A percentile compares a stretch with the other conserved stretches of the same genome.
phyloP scores from a whole-genome alignment of 2,888 invertebrate genomes.

The Laothoe populi region DNA sequence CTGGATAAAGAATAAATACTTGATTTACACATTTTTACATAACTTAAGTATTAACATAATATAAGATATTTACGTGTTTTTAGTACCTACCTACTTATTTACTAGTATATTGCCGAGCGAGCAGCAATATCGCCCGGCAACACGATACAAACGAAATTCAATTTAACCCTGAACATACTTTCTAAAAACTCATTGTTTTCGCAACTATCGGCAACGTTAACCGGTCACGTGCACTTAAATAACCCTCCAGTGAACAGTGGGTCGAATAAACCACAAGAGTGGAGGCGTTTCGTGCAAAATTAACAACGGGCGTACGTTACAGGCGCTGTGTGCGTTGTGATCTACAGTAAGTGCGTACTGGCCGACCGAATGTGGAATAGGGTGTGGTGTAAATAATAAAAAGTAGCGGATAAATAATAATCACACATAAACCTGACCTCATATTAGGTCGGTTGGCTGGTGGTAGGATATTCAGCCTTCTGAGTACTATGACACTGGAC shows the following conservation, averaged over 20 bases:
- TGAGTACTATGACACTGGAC: too few species aligned
- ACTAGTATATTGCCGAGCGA: too few species aligned
- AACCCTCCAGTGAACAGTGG: conserved; percentile 25
- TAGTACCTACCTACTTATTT: too few species aligned
- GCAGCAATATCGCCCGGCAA: background rate
- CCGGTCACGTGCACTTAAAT: conserved; percentile 45
- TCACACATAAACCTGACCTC: too few species aligned
- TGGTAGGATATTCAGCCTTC: background rate
- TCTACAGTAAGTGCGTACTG: conserved; percentile 59
- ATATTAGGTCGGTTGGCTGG: background rate
- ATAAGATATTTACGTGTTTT: too few species aligned
- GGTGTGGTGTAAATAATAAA: background rate
- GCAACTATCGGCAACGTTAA: conserved; percentile 18
- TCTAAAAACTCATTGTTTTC: conserved; percentile 22
- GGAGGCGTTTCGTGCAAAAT: conserved; percentile 65
- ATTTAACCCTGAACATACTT: background rate
- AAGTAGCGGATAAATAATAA: background rate
- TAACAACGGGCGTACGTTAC: conserved; percentile 57
- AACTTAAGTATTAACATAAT: too few species aligned
- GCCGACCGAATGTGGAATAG: conserved; percentile 48
- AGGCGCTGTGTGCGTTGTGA: conserved; percentile 46
- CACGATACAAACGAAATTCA: background rate
- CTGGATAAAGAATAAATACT: too few species aligned
- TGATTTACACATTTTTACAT: too few species aligned
- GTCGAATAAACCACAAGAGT: conserved; percentile 62